Conservation (phyloP, 2,888 invertebrate genomes). For the Lasioglossum villosulum region DNA sequence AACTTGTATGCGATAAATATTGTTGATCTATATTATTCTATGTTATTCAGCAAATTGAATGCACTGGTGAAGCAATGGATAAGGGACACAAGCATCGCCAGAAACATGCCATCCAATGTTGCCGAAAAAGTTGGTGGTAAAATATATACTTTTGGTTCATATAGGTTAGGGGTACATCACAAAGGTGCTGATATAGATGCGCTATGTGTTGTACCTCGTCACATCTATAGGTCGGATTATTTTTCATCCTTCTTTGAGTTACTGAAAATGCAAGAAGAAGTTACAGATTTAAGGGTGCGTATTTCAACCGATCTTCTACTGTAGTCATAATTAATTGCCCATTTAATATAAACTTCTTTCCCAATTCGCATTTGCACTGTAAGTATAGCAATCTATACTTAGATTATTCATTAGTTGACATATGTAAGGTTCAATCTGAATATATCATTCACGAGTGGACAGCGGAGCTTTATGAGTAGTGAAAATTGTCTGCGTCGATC, state of each 20-base stretch:
- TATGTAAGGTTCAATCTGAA: conserved; percentile 10
- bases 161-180: conserved; percentile 97
- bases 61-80: conserved; percentile 97
- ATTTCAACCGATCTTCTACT: conserved; percentile 4
- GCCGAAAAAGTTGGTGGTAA: conserved; percentile 98
- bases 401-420: conserved; percentile 12
- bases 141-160: conserved; percentile 99
- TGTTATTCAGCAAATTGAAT: conserved; percentile 91
- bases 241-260: conserved; percentile 97
- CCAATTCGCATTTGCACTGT: conserved; percentile 41
- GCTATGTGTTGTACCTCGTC: conserved; percentile 98
- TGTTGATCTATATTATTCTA: conserved; percentile 3
- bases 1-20: not conserved
- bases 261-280: conserved; percentile 94
- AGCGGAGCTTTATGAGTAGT: no score
- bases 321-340: conserved; percentile 25
- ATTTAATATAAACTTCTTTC: conserved; percentile 47
- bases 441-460: not conserved
- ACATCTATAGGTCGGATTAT: conserved; percentile 97
- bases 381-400: conserved; percentile 30
- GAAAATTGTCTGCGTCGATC: no score
- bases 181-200: conserved; percentile 99
- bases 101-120: conserved; percentile 96
- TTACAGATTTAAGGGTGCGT: conserved; percentile 91
- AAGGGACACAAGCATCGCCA: conserved; percentile 92